Conservation (phyloP, 2,113 vertebrate species). For the Pteropus alecto region DNA sequence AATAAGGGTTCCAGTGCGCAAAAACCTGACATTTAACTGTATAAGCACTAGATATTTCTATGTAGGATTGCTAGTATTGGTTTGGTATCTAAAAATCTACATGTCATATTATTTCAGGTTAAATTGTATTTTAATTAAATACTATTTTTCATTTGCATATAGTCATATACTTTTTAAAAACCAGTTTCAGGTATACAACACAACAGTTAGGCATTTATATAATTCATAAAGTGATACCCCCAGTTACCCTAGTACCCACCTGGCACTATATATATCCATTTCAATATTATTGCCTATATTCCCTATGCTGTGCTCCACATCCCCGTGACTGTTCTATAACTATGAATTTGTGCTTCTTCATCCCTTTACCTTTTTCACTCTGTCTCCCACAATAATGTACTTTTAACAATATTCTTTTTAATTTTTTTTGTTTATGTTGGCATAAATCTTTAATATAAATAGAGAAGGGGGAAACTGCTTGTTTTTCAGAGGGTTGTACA, state of each 20-base stretch:
- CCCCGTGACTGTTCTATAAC: too few species aligned
- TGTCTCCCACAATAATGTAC: not conserved
- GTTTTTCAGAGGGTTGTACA: not conserved
- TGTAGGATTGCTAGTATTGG: not conserved
- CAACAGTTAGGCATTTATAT: too few species aligned
- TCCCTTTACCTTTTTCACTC: too few species aligned
- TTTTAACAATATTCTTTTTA: not conserved
- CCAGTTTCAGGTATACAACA: too few species aligned
- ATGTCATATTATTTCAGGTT: not conserved
- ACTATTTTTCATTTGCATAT: not conserved
- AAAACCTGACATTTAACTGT: conserved; percentile 24
- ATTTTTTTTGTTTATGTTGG: not conserved
- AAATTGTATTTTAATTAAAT: not conserved
- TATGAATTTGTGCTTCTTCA: too few species aligned
- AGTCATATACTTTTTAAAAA: not conserved
- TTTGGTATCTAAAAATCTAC: conserved; percentile 15
- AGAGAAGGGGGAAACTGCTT: not conserved
- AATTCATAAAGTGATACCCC: too few species aligned
- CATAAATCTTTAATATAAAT: not conserved
- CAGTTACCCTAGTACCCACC: too few species aligned
- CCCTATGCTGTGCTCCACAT: too few species aligned
- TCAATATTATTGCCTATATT: too few species aligned
- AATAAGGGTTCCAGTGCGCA: not conserved
- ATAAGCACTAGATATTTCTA: not conserved
- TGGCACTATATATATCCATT: too few species aligned